A percentile compares a stretch with the other conserved stretches of the same genome.
Conservation (phyloP, 2,113 vertebrate species). For the Centropus bengalensis region DNA sequence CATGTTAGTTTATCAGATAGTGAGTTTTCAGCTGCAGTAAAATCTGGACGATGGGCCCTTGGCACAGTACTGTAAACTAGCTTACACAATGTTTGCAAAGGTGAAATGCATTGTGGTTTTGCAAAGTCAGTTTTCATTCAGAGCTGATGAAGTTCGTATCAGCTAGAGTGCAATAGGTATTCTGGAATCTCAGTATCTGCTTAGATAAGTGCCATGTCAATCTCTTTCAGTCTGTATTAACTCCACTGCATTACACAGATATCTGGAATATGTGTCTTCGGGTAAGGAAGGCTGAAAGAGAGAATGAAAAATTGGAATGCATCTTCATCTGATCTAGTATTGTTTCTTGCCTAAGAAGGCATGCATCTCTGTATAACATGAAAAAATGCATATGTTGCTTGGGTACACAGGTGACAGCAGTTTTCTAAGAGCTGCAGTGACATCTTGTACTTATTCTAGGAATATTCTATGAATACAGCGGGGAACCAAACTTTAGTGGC, state of each 20-base stretch:
- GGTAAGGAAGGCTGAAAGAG: neutral
- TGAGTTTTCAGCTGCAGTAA: conserved; percentile 48
- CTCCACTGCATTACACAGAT: neutral
- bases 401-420: neutral
- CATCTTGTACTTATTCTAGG: neutral
- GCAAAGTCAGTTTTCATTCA: conserved; percentile 61
- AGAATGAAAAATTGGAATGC: neutral
- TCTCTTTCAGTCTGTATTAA: conserved; percentile 20
- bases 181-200: conserved; percentile 30
- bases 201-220: conserved; percentile 32
- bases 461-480: neutral
- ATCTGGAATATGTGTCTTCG: neutral
- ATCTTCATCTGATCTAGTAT: neutral
- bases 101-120: conserved; percentile 31
- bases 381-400: conserved; percentile 8
- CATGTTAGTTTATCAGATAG: conserved; percentile 59
- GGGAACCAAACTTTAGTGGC: neutral
- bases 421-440: neutral
- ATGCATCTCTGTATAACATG: neutral
- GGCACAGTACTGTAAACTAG: neutral
- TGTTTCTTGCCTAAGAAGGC: neutral
- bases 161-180: conserved; percentile 21
- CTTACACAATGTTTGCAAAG: conserved; percentile 24
- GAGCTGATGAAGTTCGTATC: conserved; percentile 48
- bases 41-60: conserved; percentile 36